Percentiles rank a stretch among this genome's conserved stretches.
These are phyloP conservation scores for Carettochelys insculpta DNA, from an alignment of 2,113 vertebrate species.

Conservation along the genomic window DNA sequence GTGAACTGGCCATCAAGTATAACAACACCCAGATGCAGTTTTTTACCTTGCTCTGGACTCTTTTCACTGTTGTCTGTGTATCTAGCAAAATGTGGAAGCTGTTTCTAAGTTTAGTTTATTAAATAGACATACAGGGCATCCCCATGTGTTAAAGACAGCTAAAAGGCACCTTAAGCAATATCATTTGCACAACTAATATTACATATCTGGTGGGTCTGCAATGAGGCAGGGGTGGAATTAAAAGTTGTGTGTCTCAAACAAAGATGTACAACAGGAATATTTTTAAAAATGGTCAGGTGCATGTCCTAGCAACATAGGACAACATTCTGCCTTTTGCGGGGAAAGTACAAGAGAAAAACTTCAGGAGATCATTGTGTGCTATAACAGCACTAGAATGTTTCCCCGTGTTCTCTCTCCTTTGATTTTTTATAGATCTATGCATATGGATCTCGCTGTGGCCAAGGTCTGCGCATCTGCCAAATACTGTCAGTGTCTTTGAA, in stretches of 20 bases:
- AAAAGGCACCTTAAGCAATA: too few relatives aligned
- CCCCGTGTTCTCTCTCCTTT: neutral
- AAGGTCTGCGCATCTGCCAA: neutral
- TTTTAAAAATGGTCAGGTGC: neutral
- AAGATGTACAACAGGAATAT: neutral
- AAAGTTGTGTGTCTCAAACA: neutral
- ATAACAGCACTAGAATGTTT: neutral
- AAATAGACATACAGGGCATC: constrained; percentile 55
- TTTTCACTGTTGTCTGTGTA: constrained; percentile 25
- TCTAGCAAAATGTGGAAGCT: constrained; percentile 56
- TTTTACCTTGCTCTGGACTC: constrained; percentile 72
- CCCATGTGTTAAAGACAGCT: constrained; percentile 56
- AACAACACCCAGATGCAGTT: constrained; percentile 65
- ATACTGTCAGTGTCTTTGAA: neutral
- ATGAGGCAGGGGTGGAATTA: neutral
- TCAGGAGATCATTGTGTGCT: neutral
- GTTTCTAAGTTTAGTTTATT: constrained; percentile 56
- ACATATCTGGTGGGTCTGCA: neutral
- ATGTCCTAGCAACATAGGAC: neutral
- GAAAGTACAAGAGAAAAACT: neutral
- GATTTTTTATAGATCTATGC: neutral
- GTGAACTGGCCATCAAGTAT: constrained; percentile 55
- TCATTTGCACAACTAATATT: constrained; percentile 29
- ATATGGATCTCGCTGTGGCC: neutral
- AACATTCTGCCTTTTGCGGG: neutral